Evolutionary conservation across 1,140 invertebrate genomes (phyloP).

Genomic region (Psix sp.): DNA sequence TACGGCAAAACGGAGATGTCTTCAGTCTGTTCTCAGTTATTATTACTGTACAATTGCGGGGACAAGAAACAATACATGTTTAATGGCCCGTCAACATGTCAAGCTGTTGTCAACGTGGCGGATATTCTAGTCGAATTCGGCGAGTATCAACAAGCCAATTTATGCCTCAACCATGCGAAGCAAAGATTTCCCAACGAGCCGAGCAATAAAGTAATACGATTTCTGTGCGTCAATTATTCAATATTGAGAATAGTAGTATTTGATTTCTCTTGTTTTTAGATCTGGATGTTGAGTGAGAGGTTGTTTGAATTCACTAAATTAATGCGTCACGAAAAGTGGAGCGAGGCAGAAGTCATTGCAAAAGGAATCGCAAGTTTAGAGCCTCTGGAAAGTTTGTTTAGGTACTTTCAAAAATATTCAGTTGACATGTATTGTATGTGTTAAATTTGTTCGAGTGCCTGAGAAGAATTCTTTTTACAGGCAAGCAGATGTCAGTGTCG

Average conservation of each 20-base stretch:
- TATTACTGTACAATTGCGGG: slow-evolving; percentile 85
- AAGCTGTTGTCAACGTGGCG: slow-evolving; percentile 84
- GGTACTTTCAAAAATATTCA: slow-evolving; percentile 55
- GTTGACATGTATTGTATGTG: background rate
- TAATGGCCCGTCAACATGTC: slow-evolving; percentile 83
- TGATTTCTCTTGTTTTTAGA: slow-evolving; percentile 68
- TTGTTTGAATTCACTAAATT: slow-evolving; percentile 79
- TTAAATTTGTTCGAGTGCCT: background rate
- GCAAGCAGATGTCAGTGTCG: slow-evolving; percentile 82
- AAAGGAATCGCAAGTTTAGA: slow-evolving; percentile 84
- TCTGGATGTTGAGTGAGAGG: slow-evolving; percentile 85
- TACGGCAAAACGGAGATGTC: slow-evolving; percentile 92
- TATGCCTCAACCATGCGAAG: slow-evolving; percentile 79
- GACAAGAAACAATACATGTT: slow-evolving; percentile 79
- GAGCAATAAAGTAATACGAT: slow-evolving; percentile 67
- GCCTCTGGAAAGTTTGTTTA: slow-evolving; percentile 80
- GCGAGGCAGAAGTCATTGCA: slow-evolving; percentile 85
- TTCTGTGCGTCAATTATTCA: background rate
- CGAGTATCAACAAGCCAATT: slow-evolving; percentile 78
- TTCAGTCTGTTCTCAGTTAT: slow-evolving; percentile 85
- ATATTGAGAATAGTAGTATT: no score
- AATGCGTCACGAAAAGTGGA: slow-evolving; percentile 84
- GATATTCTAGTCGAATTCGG: slow-evolving; percentile 81
- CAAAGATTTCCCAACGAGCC: slow-evolving; percentile 81
- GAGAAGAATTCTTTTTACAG: slow-evolving; percentile 73